Percentiles rank a stretch among this genome's conserved stretches.
These are phyloP conservation scores for Macrobrachium rosenbergii DNA, from an alignment of 1,140 invertebrate genomes.

Conservation along the genomic window DNA sequence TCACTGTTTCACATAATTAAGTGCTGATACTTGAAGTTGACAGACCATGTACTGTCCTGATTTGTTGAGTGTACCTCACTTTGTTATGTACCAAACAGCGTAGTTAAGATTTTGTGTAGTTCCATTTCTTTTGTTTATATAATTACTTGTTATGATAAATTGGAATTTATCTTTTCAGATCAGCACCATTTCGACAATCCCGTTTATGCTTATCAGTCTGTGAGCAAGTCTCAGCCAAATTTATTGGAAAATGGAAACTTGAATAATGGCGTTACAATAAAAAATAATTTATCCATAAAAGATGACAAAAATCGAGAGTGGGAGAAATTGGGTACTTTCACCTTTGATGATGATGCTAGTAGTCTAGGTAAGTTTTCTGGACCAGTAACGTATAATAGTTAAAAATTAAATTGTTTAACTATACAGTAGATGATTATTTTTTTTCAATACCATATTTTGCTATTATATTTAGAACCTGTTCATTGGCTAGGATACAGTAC, in stretches of 20 bases:
- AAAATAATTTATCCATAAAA: constrained; percentile 65
- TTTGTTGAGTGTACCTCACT: no score
- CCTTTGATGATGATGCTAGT: constrained; percentile 64
- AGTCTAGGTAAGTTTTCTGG: constrained; percentile 57
- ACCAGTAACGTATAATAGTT: background rate
- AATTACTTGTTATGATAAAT: background rate
- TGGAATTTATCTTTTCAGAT: constrained; percentile 73
- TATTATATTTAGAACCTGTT: no score
- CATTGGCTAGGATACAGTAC: no score
- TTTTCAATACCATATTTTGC: background rate
- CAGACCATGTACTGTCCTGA: no score
- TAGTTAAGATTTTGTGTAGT: background rate
- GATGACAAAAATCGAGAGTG: constrained; percentile 65
- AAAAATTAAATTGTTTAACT: background rate
- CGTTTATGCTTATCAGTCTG: constrained; percentile 78
- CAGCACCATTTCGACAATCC: constrained; percentile 94
- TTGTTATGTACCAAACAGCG: no score
- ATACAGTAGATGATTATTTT: background rate
- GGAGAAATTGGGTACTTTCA: constrained; percentile 66
- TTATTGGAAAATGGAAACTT: constrained; percentile 59
- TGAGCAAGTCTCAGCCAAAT: constrained; percentile 64
- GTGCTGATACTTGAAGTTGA: no score
- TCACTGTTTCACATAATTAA: no score
- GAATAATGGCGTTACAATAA: constrained; percentile 64
- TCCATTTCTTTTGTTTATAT: background rate